Evolutionary conservation across 2,797 vertebrate genomes (phyloP).

Genomic region (Myripristis murdjan): DNA sequence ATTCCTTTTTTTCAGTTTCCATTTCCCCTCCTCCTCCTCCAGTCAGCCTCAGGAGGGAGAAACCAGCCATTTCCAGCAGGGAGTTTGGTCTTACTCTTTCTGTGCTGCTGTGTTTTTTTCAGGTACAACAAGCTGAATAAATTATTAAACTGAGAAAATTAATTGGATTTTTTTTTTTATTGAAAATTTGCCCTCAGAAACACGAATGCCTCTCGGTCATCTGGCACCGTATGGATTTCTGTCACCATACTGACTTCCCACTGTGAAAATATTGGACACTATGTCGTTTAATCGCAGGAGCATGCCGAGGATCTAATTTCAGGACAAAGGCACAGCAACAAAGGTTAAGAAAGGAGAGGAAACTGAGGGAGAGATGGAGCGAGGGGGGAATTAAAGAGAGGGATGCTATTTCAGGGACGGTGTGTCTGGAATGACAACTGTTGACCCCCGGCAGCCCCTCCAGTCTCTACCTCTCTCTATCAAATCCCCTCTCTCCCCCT

Average conservation of each 20-base stretch:
- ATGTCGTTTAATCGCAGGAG: conserved; percentile 24
- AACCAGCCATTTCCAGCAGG: background rate
- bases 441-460: conserved; percentile 58
- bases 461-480: conserved; percentile 63
- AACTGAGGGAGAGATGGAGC: conserved; percentile 45
- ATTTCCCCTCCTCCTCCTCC: background rate
- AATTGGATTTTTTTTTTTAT: conserved; percentile 1
- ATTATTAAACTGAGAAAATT: conserved; percentile 17
- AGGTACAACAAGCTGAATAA: background rate
- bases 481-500: conserved; percentile 58
- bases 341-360: conserved; percentile 40
- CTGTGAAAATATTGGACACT: conserved; percentile 5
- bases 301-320: conserved; percentile 32
- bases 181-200: conserved; percentile 19
- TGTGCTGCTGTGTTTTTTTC: no score
- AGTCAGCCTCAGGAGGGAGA: background rate
- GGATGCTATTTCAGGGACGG: conserved; percentile 79
- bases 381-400: conserved; percentile 37
- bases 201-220: no score
- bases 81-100: background rate
- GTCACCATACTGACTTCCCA: background rate
- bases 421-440: conserved; percentile 80
- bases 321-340: conserved; percentile 20
- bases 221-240: no score
- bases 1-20: conserved; percentile 18